Evolutionary conservation across 2,797 vertebrate species (phyloP), one percentile per base, ranked within the genome.

Genomic region (Kryptopterus vitreolus): DNA sequence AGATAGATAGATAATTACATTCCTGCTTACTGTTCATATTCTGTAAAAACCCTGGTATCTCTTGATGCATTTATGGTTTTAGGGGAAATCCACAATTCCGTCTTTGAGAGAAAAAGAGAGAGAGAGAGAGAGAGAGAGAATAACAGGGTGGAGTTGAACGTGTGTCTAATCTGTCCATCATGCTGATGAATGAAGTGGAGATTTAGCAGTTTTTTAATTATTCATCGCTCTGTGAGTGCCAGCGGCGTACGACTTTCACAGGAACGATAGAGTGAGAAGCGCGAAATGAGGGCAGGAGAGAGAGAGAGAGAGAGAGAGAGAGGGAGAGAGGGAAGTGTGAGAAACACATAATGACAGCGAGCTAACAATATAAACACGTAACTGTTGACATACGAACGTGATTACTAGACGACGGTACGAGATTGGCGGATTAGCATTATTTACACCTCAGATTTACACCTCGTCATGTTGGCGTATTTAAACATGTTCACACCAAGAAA

Each of bases 151-250:
- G 35, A 74, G 72, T 29, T 59, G 33, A 46, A 58, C 2, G 16
- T 59, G 55, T 59, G 38, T 55, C 52, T n/a, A 35, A 61, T 75
- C 72, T 61, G 72, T 75, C 72, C 33, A 75, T 75, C 55, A 75
- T 22, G 55, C 38, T 61, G 72, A 61, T 48, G 57, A 48, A 75
- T 75, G 9, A 16, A 75, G 15, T 43, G 52, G 57, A 75, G 72
- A 75, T 58, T 75, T 48, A 75, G 57, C 38, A 18, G 16, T 35
- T 74, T 74, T 74, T 59, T 18, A 74, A 74, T 74, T 43, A 58
- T 74, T 74, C 35, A 74, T 33, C 13, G 10, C 13, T 33, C n/a
- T 18, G 26, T 22, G 26, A 71, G 48, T 8, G 29, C 48, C 53
- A 22, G 59, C 33, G 13, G 33, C 10, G 72, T 1, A 18, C 9